phyloP scores from a whole-genome alignment of 2,113 vertebrate species.

The Varanus salvator region DNA sequence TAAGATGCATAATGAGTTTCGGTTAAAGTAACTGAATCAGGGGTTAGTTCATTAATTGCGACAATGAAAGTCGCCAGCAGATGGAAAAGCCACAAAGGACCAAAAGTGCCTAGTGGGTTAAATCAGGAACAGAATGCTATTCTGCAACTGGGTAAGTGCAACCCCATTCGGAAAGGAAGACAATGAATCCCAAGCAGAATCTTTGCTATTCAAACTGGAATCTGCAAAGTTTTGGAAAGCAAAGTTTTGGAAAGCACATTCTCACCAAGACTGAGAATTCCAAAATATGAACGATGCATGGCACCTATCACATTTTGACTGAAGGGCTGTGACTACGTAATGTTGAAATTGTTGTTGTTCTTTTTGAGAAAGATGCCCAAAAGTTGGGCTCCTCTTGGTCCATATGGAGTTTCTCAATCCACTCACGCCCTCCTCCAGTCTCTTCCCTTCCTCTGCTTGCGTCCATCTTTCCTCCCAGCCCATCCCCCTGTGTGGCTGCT shows the following conservation, averaged over 20 bases:
- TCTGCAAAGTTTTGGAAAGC: not conserved
- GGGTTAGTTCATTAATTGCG: not conserved
- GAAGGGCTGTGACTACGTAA: not conserved
- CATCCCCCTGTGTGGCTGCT: not conserved
- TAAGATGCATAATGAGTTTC: not conserved
- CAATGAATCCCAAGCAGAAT: not conserved
- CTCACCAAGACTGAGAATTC: not conserved
- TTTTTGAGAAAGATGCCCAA: not conserved
- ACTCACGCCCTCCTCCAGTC: rapidly evolving
- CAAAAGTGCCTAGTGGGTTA: not conserved
- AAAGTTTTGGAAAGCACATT: not conserved
- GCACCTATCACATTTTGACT: not conserved
- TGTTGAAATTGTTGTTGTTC: not conserved
- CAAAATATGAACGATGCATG: not conserved
- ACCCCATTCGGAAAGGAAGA: not conserved
- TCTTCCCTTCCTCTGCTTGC: rapidly evolving
- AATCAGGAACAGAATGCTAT: not conserved
- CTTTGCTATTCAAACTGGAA: not conserved
- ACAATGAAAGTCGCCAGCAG: not conserved
- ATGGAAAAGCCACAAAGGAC: not conserved
- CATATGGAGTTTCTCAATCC: no score
- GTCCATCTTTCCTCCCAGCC: rapidly evolving
- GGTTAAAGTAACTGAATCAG: not conserved
- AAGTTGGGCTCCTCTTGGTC: not conserved
- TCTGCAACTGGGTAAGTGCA: not conserved